Conservation (phyloP, 2,797 vertebrate species). For the Harpagifer antarcticus region DNA sequence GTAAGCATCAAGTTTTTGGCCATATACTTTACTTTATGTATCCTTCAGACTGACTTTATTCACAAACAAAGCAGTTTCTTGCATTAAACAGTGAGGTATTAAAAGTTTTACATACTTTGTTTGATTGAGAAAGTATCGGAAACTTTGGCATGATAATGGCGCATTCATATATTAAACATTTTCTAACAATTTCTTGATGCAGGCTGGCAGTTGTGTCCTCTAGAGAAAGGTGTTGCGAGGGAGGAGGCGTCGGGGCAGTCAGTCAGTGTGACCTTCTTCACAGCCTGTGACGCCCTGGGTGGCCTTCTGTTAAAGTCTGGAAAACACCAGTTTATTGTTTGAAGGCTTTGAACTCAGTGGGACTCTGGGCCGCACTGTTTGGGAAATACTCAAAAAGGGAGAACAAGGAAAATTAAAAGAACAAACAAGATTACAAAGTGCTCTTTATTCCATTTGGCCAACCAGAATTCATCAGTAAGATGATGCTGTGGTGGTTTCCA, state of each 20-base stretch:
- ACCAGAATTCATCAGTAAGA: slow-evolving; percentile 25
- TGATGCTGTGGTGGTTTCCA: slow-evolving; percentile 69
- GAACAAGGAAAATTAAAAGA: slow-evolving; percentile 51
- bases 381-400: slow-evolving; percentile 48
- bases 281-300: slow-evolving; percentile 44
- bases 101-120: not conserved
- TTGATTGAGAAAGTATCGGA: not conserved
- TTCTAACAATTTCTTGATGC: not conserved
- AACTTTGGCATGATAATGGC: not conserved
- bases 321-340: slow-evolving; percentile 67
- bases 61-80: not conserved
- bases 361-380: slow-evolving; percentile 48
- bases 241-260: slow-evolving; percentile 24
- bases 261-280: slow-evolving; percentile 50
- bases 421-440: slow-evolving; percentile 55
- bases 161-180: not conserved
- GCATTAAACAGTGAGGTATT: not conserved
- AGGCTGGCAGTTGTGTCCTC: not conserved
- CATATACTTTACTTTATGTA: not conserved
- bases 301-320: slow-evolving; percentile 56
- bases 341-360: slow-evolving; percentile 54
- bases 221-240: slow-evolving; percentile 15
- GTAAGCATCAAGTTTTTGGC: not conserved
- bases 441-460: slow-evolving; percentile 51
- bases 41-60: not conserved